Conservation (phyloP, 92 coral and sea anemone genomes). For the Micromussa lordhowensis region DNA sequence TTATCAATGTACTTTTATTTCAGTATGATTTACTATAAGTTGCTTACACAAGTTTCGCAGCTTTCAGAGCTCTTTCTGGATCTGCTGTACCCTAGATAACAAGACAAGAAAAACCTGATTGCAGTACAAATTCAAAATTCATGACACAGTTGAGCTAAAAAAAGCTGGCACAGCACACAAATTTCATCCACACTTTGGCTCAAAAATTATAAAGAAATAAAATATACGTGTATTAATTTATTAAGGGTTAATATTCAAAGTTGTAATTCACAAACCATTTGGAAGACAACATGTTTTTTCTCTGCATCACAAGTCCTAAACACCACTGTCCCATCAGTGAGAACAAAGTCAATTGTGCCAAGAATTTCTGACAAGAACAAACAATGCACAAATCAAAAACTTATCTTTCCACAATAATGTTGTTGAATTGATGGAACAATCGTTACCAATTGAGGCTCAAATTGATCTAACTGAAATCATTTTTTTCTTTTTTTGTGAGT, state of each 20-base stretch:
- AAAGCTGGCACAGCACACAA: background rate
- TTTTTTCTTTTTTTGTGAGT: too few species aligned
- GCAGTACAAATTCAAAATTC: background rate
- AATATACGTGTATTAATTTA: too few species aligned
- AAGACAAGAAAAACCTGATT: background rate
- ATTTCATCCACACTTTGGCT: background rate
- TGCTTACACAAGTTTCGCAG: conserved; percentile 94
- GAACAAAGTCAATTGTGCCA: conserved; percentile 88
- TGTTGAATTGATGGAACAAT: background rate
- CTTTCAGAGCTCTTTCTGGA: conserved; percentile 87
- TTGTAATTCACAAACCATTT: conserved; percentile 75
- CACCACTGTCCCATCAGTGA: conserved; percentile 93
- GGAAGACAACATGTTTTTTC: conserved; percentile 90
- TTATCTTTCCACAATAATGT: background rate
- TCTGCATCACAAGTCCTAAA: conserved; percentile 93
- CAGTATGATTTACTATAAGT: background rate
- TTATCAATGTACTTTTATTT: background rate
- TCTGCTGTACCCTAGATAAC: conserved; percentile 90
- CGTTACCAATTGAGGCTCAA: background rate
- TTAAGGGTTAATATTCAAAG: too few species aligned
- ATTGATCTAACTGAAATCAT: too few species aligned
- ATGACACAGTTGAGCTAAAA: background rate
- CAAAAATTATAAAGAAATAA: too few species aligned
- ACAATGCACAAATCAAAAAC: background rate
- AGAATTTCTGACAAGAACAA: conserved; percentile 69